These are phyloP conservation scores for Dynastes maya DNA, from an alignment of 2,888 invertebrate species.

Conservation along the genomic window DNA sequence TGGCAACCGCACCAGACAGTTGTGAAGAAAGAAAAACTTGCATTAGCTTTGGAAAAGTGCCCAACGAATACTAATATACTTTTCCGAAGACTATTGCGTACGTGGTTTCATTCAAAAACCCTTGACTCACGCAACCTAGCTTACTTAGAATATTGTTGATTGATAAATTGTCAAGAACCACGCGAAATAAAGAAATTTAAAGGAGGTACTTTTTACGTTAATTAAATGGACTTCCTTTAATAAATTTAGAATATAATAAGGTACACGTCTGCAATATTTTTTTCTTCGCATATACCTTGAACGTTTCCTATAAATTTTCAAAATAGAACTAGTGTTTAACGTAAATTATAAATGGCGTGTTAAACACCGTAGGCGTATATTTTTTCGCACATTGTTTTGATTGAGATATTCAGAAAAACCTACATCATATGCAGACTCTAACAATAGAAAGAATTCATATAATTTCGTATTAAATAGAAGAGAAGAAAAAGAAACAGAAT, in stretches of 20 bases:
- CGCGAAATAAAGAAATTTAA: constrained; percentile 9
- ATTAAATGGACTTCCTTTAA: not conserved
- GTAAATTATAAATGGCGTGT: not conserved
- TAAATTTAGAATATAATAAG: not conserved
- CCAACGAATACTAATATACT: constrained; percentile 34
- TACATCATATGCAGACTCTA: not conserved
- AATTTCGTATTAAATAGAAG: not conserved
- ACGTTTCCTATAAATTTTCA: not conserved
- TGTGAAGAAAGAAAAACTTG: constrained; percentile 31
- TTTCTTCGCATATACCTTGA: not conserved
- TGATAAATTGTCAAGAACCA: constrained; percentile 21
- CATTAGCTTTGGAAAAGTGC: constrained; percentile 30
- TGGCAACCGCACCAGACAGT: constrained; percentile 34
- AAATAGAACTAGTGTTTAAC: not conserved
- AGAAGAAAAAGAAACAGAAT: not conserved
- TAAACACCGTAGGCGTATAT: no score
- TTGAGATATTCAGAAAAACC: not conserved
- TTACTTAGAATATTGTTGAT: constrained; percentile 8
- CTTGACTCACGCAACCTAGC: not conserved
- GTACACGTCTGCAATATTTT: not conserved
- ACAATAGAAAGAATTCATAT: not conserved
- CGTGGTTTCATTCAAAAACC: constrained; percentile 36
- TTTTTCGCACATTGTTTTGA: not conserved
- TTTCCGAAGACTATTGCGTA: constrained; percentile 22
- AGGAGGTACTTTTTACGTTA: not conserved